phyloP scores from a whole-genome alignment of 2,888 invertebrate species.

The Scaptodrosophila latifasciaeformis region DNA sequence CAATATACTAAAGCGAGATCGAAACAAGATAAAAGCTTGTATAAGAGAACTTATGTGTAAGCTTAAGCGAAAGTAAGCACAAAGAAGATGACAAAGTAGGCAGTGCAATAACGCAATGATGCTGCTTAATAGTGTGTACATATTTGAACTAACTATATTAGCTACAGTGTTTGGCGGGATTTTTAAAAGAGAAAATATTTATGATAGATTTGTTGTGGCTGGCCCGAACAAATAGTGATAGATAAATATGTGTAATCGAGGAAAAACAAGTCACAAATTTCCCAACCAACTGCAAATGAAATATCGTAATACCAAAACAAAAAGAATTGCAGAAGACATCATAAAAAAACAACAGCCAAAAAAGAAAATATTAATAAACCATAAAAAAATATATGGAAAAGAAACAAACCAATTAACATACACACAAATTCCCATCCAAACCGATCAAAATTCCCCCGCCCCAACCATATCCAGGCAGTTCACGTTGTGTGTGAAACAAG shows the following conservation, averaged over 20 bases:
- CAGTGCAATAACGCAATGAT: no score
- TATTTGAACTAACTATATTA: no score
- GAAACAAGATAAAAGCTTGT: no score
- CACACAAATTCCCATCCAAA: constrained; percentile 55
- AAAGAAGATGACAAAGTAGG: no score
- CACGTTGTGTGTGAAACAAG: constrained; percentile 37
- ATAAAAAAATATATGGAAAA: constrained; percentile 31
- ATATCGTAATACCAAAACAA: constrained; percentile 17
- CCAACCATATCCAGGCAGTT: constrained; percentile 37
- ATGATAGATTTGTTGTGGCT: no score
- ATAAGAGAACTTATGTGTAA: no score
- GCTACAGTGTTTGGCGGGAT: no score
- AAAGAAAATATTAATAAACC: constrained; percentile 63
- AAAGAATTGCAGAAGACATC: constrained; percentile 37
- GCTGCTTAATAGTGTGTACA: no score
- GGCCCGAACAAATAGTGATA: no score
- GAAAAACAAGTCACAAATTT: constrained; percentile 32
- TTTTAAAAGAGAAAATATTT: no score
- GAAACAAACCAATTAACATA: constrained; percentile 54
- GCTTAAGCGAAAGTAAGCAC: no score
- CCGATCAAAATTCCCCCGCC: background rate
- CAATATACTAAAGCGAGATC: no score
- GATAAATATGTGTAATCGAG: constrained; percentile 30
- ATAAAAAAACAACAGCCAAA: constrained; percentile 16
- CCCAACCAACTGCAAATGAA: constrained; percentile 34